Evolutionary conservation across 1,140 invertebrate genomes (phyloP).

Genomic region (Papilio dardanus): DNA sequence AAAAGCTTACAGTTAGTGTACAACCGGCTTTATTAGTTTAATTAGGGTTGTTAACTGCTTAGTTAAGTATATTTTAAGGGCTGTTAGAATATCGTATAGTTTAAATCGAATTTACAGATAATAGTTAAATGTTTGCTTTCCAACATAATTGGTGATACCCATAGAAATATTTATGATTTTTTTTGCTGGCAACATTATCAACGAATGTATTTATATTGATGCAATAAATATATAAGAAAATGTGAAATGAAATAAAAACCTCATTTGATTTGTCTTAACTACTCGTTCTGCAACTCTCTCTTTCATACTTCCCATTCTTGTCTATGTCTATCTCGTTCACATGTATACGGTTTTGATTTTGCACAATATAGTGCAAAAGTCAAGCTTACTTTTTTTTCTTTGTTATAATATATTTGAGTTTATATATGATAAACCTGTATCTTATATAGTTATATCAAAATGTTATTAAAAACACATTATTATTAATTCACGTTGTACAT

Average conservation of each 20-base stretch:
- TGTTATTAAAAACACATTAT: no score
- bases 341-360: background rate
- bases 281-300: background rate
- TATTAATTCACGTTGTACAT: background rate
- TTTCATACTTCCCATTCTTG: background rate
- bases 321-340: background rate
- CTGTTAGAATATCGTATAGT: background rate
- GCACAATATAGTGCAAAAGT: background rate
- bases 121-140: background rate
- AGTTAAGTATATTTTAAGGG: background rate
- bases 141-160: background rate
- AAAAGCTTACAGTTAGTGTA: conserved; percentile 2
- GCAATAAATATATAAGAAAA: background rate
- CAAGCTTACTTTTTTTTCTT: background rate
- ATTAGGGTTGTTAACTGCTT: conserved; percentile 1
- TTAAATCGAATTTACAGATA: conserved; percentile 9
- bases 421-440: background rate
- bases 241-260: background rate
- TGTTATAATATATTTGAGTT: background rate
- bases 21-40: conserved; percentile 5
- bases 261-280: background rate
- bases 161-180: background rate
- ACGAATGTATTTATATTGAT: background rate
- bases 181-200: background rate
- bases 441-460: background rate